These are phyloP conservation scores for Megatriorchis doriae DNA, from an alignment of 2,113 vertebrate species.

Conservation along the genomic window DNA sequence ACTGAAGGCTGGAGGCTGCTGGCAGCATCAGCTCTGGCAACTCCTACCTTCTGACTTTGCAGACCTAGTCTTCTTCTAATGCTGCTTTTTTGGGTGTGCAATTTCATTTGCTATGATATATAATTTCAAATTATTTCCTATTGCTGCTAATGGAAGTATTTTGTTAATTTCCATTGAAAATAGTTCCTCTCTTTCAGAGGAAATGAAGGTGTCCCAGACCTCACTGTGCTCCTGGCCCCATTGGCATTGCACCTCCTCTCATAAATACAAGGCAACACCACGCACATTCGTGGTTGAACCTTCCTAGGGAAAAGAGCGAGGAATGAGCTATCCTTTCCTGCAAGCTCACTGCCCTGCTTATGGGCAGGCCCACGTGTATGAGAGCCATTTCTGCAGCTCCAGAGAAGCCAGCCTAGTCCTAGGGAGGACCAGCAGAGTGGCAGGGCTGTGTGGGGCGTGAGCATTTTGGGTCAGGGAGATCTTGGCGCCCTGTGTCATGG, in stretches of 20 bases:
- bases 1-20: background rate
- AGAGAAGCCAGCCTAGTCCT: too few species aligned
- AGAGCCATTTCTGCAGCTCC: background rate
- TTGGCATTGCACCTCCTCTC: background rate
- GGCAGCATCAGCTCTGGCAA: background rate
- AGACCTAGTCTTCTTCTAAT: background rate
- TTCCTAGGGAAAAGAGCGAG: background rate
- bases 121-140: background rate
- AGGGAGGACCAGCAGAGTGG: background rate
- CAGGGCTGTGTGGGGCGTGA: too few species aligned
- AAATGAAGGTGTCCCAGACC: background rate
- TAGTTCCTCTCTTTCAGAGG: background rate
- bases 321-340: background rate
- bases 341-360: background rate
- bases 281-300: fast-evolving
- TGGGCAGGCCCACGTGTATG: fast-evolving
- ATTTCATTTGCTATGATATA: background rate
- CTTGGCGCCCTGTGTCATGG: background rate
- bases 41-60: background rate
- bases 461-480: background rate
- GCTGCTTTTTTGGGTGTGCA: background rate
- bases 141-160: background rate
- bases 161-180: background rate
- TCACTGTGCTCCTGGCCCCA: background rate
- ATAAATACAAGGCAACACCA: background rate